phyloP scores from a whole-genome alignment of 2,113 vertebrate species.

The Micronisus gabar region DNA sequence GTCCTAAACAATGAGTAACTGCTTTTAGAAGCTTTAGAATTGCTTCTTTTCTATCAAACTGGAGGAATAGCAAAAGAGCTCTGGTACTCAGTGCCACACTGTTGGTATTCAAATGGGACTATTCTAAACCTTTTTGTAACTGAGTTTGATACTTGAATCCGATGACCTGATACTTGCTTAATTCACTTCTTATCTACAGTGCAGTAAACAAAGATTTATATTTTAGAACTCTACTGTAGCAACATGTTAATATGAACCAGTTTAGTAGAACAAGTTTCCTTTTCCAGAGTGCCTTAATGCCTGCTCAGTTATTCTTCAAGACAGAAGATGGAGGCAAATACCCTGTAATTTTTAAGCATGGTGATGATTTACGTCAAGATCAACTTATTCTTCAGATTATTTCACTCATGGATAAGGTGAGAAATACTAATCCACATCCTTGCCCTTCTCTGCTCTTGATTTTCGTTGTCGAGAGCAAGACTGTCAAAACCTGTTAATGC shows the following conservation, averaged over 20 bases:
- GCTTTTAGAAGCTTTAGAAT: not conserved
- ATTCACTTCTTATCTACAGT: not conserved
- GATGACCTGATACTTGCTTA: not conserved
- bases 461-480: not conserved
- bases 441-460: not conserved
- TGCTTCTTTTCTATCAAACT: not conserved
- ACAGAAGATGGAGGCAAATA: slow-evolving; percentile 92
- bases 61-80: not conserved
- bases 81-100: not conserved
- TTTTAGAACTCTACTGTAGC: not conserved
- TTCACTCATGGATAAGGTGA: slow-evolving; percentile 98
- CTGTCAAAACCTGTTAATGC: not conserved
- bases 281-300: slow-evolving; percentile 94
- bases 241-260: not conserved
- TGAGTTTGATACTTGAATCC: not conserved
- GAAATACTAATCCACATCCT: not conserved
- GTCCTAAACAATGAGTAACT: not conserved
- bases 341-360: slow-evolving; percentile 97
- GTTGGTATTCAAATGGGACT: not conserved
- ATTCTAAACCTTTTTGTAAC: not conserved
- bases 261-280: not conserved
- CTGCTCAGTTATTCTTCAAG: slow-evolving; percentile 96
- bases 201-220: not conserved
- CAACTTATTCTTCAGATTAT: slow-evolving; percentile 99
- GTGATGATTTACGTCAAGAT: slow-evolving; percentile 95